These are phyloP conservation scores for Phymastichus coffea DNA, from an alignment of 1,140 invertebrate genomes.

Conservation along the genomic window DNA sequence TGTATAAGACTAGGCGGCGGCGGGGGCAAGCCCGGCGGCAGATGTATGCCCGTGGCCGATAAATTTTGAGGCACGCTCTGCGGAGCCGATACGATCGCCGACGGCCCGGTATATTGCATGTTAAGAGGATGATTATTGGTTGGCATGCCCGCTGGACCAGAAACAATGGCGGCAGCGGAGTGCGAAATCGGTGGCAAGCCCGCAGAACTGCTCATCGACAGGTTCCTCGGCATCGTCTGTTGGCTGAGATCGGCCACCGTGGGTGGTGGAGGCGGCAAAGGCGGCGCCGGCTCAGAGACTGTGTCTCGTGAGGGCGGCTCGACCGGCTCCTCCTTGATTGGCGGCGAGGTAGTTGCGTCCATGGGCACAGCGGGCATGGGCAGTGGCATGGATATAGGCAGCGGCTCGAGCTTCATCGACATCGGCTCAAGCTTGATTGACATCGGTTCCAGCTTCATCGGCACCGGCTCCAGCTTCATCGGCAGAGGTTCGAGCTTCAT, in stretches of 20 bases:
- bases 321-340: conserved; percentile 6
- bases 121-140: conserved; percentile 44
- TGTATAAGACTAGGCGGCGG: conserved; percentile 38
- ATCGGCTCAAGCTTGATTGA: conserved; percentile 18
- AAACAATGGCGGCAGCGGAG: conserved; percentile 28
- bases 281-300: conserved; percentile 9
- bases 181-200: conserved; percentile 36
- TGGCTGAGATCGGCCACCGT: conserved; percentile 39
- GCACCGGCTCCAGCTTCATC: conserved; percentile 36
- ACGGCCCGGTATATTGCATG: conserved; percentile 44
- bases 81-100: conserved; percentile 39
- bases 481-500: conserved; percentile 49
- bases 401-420: conserved; percentile 6
- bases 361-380: conserved; percentile 1
- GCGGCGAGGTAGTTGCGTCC: background rate
- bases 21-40: conserved; percentile 28
- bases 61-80: conserved; percentile 52
- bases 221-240: conserved; percentile 41
- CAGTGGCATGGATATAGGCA: conserved; percentile 13
- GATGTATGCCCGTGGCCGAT: conserved; percentile 41
- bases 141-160: conserved; percentile 30
- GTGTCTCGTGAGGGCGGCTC: conserved; percentile 32
- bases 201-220: conserved; percentile 42
- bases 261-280: conserved; percentile 22
- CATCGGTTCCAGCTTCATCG: conserved; percentile 20